These are phyloP conservation scores for Hemicordylus capensis DNA, from an alignment of 2,113 vertebrate genomes.

Conservation along the genomic window DNA sequence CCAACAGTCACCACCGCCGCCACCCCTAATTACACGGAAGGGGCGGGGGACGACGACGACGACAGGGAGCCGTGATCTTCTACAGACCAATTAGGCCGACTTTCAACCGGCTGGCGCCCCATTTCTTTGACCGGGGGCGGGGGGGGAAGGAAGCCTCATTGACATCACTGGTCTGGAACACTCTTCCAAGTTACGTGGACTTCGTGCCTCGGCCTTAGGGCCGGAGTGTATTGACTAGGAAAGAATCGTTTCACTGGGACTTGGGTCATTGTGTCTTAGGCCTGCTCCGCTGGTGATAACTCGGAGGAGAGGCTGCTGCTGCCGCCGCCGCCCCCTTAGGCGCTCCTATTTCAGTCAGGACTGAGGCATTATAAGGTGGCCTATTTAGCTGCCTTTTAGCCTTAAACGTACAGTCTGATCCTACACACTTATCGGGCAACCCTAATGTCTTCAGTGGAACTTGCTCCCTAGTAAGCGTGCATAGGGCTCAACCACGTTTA, in stretches of 20 bases:
- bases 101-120: slow-evolving; percentile 14
- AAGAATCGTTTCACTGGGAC: too few species aligned
- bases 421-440: not conserved
- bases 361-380: not conserved
- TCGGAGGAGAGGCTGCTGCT: too few species aligned
- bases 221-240: too few species aligned
- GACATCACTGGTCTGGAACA: not conserved
- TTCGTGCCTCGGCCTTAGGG: not conserved
- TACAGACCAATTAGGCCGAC: slow-evolving; percentile 2
- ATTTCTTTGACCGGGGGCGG: not conserved
- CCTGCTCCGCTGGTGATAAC: too few species aligned
- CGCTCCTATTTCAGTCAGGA: not conserved
- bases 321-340: too few species aligned
- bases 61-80: not conserved
- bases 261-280: too few species aligned
- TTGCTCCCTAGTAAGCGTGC: not conserved
- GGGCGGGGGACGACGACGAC: not conserved
- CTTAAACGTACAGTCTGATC: not conserved
- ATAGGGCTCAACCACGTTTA: not conserved
- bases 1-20: not conserved
- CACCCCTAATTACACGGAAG: not conserved
- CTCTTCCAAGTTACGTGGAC: not conserved
- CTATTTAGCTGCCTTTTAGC: not conserved
- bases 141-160: not conserved
- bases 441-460: not conserved